Evolutionary conservation across 2,888 invertebrate species (phyloP), one percentile per base, ranked within the genome.

Genomic region (Poecilus cupreus): DNA sequence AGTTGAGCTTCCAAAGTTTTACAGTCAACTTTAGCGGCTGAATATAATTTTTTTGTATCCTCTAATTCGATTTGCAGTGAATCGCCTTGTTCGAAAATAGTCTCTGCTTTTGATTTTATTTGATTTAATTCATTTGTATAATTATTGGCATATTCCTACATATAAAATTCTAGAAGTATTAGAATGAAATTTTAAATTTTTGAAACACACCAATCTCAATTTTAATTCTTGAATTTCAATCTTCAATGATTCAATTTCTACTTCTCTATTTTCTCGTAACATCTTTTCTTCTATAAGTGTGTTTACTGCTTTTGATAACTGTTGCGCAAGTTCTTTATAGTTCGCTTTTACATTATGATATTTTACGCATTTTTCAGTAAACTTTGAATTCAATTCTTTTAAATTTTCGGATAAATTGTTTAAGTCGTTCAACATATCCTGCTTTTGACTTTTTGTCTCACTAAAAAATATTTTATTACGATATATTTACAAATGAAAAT

Each of bases 311-410:
- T 84, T 85, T 60, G 87, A 82, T 18, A 87, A 84, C 75, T 86
- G 87, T 11, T 83, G 82, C 0, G 86, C 86, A 8, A 87, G 79
- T 13, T 87, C 86, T 83, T 87, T 86, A 60, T 87, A 87, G 0
- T 86, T 83, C 78, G 85, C 82, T 1, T 85, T 84, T 39, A 87
- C 74, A 1, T 84, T 83, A 0, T 82, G 74, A 74, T 86, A 85
- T 10, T 83, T 83, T 4, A 82, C 49, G 54, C 84, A 84, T 82
- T 86, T 85, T n/a, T 83, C 83, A 39, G 72, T 81, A 24, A 85
- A 82, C 78, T 84, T 84, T 18, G 83, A 76, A 11, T 81, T 80
- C 5, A 84, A 11, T 4, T 85, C 84, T 20, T 83, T 75, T 10
- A 85, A 54, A 77, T 85, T 83, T n/a, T 64, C 37, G 10, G 82